Evolutionary conservation across 2,113 vertebrate species (phyloP), one percentile per base, ranked within the genome.

Genomic region (Xyrauchen texanus): DNA sequence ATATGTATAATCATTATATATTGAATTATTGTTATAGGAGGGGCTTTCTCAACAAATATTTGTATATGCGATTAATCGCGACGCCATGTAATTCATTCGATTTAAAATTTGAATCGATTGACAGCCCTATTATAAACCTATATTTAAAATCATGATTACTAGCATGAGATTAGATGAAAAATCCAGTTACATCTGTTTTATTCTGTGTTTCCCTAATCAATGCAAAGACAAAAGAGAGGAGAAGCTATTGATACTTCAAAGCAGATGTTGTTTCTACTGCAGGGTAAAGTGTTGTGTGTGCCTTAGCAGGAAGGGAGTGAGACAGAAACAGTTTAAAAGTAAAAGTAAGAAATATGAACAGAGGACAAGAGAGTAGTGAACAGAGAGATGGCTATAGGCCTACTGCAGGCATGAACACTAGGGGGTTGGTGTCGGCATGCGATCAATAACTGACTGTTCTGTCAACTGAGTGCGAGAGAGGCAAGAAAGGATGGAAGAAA

Each of bases 371-470:
- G 16, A 60, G n/a, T 12, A n/a, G 5, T 0, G 53, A 49, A 63
- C 16, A 76, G 71, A 80, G 76, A 15, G 11, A 61, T 60, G 65
- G 68, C 60, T 79, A 46, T 63, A n/a, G n/a, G n/a, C n/a, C n/a
- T n/a, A 71, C 52, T 72, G 51, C 64, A 62, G 60, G 78, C 49
- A 49, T 12, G 61, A 47, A 57, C 78, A 44, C 78, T 81, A 76
- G 86, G 81, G 64, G 84, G 79, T 49, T 77, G 61, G 76, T 64
- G 68, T 83, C 75, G 66, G 82, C 46, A 61, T 68, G 72, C 16
- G 15, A 84, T 85, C 76, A 81, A 84, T 82, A 76, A 63, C 9
- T n/a, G 21, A 81, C n/a, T 52, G 75, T 16, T 21, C 9, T 47
- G 52, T 52, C 4, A 79, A 81, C 46, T 61, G 55, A 77, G 11